Percentiles rank a stretch among this genome's conserved stretches.
These are phyloP conservation scores for Puntigrus tetrazona DNA, from an alignment of 2,113 vertebrate species.

Conservation along the genomic window DNA sequence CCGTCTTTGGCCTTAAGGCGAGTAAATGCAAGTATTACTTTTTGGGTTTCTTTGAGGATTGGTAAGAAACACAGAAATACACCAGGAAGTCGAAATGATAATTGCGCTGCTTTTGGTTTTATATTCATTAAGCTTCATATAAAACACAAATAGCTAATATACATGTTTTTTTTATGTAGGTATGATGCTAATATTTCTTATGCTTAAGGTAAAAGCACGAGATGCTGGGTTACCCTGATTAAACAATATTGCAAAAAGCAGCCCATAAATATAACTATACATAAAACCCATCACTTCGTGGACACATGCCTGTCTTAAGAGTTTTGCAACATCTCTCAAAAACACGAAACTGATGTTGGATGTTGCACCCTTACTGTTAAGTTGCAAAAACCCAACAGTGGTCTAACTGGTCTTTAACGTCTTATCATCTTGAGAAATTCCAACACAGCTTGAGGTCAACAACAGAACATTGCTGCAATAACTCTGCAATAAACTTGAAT, in stretches of 20 bases:
- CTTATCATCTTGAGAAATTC: not conserved
- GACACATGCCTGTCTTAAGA: not conserved
- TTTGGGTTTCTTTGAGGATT: too few relatives aligned
- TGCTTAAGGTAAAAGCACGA: not conserved
- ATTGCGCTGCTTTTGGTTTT: too few relatives aligned
- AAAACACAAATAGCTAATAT: too few relatives aligned
- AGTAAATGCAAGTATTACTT: too few relatives aligned
- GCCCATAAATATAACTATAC: not conserved
- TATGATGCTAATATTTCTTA: not conserved
- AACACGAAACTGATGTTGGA: not conserved
- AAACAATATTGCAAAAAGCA: not conserved
- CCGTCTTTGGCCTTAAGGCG: too few relatives aligned
- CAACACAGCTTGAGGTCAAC: not conserved
- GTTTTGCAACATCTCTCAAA: not conserved
- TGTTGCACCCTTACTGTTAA: not conserved
- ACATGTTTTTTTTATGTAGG: too few relatives aligned
- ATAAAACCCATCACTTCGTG: not conserved
- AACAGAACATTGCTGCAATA: not conserved
- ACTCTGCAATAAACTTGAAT: not conserved
- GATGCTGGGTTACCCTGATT: not conserved
- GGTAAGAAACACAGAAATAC: too few relatives aligned
- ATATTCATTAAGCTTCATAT: too few relatives aligned
- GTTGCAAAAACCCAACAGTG: not conserved
- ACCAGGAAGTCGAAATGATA: too few relatives aligned
- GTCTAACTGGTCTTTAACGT: not conserved